These are phyloP conservation scores for Ophioninae sp. DNA, from an alignment of 2,888 invertebrate genomes.

Conservation along the genomic window DNA sequence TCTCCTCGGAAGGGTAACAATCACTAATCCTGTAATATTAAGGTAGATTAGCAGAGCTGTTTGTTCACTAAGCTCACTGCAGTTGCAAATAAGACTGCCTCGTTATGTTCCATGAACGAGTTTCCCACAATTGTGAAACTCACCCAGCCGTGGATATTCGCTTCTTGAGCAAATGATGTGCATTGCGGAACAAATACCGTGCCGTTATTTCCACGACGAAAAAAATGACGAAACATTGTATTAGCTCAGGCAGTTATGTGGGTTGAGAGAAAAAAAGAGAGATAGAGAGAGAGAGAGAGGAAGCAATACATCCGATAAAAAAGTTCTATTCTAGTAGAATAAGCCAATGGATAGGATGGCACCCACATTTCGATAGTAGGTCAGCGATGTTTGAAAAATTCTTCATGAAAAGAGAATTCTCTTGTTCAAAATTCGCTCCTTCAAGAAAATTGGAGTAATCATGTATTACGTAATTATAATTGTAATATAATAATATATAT, in stretches of 20 bases:
- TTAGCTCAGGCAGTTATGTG: background rate
- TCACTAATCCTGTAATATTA: conserved; percentile 37
- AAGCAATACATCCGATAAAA: too few species aligned
- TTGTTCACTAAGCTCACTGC: background rate
- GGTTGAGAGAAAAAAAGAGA: background rate
- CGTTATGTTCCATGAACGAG: conserved; percentile 2
- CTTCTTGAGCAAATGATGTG: background rate
- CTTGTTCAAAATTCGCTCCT: too few species aligned
- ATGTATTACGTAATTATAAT: too few species aligned
- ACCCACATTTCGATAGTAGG: too few species aligned
- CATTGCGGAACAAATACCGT: background rate
- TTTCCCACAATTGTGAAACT: background rate
- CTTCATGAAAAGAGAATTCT: too few species aligned
- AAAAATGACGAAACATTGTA: background rate
- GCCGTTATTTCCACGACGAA: background rate
- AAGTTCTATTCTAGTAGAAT: too few species aligned
- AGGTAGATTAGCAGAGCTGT: conserved; percentile 21
- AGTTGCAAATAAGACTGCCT: background rate
- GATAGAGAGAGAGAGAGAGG: too few species aligned
- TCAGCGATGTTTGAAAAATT: too few species aligned
- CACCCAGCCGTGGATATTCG: background rate
- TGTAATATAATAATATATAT: too few species aligned
- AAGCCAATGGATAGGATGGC: too few species aligned
- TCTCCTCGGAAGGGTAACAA: background rate
- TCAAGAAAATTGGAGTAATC: too few species aligned